Evolutionary conservation across 2,113 vertebrate species (phyloP), one percentile per base, ranked within the genome.

Genomic region (Bagarius yarrelli): DNA sequence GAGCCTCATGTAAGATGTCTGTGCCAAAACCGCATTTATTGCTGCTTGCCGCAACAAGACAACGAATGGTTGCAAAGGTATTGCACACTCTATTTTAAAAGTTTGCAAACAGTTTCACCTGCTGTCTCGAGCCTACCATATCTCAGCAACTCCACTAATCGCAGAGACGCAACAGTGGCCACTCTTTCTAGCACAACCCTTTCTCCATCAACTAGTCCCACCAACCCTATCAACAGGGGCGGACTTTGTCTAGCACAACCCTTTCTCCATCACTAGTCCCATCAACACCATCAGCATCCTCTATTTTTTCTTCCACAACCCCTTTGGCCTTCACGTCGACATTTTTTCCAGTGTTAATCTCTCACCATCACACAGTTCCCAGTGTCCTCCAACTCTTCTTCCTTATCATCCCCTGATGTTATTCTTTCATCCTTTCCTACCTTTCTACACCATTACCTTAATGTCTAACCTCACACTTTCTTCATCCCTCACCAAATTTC

Each of bases 1-100:
- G 66, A 88, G 34, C 44, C 4, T 1, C 83, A 84, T 30, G 75
- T 81, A 0, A 47, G 12, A 84, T 11, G 87, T 94, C 32, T 95
- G 94, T 56, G 13, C 81, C 0, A 93, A 94, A 61, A 36, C 57
- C 64, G 92, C 91, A 0, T 90, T 94, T 30, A 81, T 94, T 0
- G 47, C 76, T 90, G 57, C 66, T 8, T n/a, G n/a, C n/a, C n/a
- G n/a, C 1, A 88, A 88, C 52, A 1, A 40, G 80, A 11, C 2
- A 87, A 88, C n/a, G 18, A 25, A 16, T 95, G 94, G 94, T 87
- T 94, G 0, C 52, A 66, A 14, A 50, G 56, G 1, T 90, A 89
- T 80, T 95, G 94, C 83, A 61, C 40, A 1, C 52, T 79, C 27
- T 86, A 83, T 40, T 23, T 89, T 0, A 80, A 30, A 27, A 16